phyloP scores from a whole-genome alignment of 2,113 vertebrate species.

The Spermophilus dauricus region DNA sequence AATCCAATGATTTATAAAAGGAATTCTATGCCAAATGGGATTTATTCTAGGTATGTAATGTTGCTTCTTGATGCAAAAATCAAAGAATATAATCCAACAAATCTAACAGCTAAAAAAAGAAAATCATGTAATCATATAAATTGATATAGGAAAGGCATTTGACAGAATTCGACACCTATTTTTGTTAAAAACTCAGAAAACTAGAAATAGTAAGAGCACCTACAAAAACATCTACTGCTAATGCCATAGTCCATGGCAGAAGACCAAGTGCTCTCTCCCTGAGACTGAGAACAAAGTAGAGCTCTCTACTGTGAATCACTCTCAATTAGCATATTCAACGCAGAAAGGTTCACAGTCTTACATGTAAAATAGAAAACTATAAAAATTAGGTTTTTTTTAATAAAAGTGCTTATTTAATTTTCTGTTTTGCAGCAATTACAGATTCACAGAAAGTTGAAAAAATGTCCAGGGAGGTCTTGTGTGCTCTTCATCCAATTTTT shows the following conservation, averaged over 20 bases:
- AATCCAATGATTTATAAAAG: conserved; percentile 3
- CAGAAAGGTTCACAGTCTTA: conserved; percentile 2
- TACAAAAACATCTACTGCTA: not conserved
- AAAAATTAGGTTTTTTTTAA: not conserved
- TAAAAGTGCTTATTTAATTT: not conserved
- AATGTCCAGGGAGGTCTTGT: not conserved
- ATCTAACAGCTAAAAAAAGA: conserved; percentile 17
- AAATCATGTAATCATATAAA: not conserved
- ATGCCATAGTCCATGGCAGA: not conserved
- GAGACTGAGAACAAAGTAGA: not conserved
- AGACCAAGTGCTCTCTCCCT: not conserved
- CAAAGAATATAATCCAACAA: not conserved
- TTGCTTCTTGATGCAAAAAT: not conserved
- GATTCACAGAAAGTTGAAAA: too few species aligned
- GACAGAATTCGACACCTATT: not conserved
- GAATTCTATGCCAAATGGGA: not conserved
- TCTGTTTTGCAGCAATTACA: conserved; percentile 33
- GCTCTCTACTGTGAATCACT: not conserved
- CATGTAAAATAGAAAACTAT: not conserved
- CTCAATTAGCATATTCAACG: not conserved
- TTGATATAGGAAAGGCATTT: not conserved
- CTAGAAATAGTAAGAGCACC: not conserved
- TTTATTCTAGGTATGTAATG: not conserved
- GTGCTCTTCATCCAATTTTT: not conserved
- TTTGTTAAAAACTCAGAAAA: conserved; percentile 12